Conservation (phyloP, 2,113 vertebrate species). For the Redunca redunca region DNA sequence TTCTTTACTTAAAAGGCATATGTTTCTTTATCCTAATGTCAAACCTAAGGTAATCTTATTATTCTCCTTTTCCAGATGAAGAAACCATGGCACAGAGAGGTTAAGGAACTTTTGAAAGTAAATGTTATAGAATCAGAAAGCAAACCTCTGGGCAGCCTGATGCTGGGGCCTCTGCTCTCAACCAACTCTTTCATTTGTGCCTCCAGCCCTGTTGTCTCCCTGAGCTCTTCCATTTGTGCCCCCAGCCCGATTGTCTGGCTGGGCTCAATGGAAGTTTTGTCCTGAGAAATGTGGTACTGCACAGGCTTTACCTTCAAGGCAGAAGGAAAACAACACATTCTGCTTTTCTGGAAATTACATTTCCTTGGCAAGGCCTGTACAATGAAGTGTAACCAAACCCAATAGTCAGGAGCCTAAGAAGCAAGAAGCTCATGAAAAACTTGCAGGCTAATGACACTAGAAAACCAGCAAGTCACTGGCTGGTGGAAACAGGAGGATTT, state of each 20-base stretch:
- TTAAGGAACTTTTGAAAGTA: background rate
- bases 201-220: no score
- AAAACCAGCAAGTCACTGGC: background rate
- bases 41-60: background rate
- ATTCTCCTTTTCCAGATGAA: background rate
- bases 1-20: background rate
- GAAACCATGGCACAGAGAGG: background rate
- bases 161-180: background rate
- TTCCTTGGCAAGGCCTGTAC: background rate
- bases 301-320: background rate
- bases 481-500: background rate
- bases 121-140: background rate
- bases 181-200: background rate
- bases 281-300: background rate
- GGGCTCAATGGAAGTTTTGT: background rate
- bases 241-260: background rate
- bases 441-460: background rate
- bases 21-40: background rate
- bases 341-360: background rate
- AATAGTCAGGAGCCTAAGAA: background rate
- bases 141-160: background rate
- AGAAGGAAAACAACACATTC: background rate
- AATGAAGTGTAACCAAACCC: background rate
- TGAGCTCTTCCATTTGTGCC: no score
- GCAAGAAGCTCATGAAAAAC: background rate